Conservation (phyloP, 1,140 invertebrate species). For the Heliconius hermathena region DNA sequence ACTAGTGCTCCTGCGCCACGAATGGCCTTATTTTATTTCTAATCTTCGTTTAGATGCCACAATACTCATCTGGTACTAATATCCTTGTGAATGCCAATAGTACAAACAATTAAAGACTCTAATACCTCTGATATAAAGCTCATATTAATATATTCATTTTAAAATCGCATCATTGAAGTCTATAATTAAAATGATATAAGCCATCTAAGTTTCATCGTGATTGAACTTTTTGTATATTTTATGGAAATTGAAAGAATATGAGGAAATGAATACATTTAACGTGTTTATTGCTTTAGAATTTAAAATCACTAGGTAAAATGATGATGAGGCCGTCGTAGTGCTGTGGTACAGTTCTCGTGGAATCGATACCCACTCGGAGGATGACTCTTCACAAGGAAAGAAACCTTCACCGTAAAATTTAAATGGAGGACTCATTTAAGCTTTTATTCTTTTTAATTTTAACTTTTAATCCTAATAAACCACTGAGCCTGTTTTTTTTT, state of each 20-base stretch:
- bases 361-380: no score
- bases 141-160: neutral
- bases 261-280: neutral
- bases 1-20: no score
- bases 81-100: neutral
- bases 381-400: no score
- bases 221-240: slow-evolving; percentile 7
- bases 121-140: neutral
- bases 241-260: slow-evolving; percentile 9
- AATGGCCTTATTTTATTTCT: neutral
- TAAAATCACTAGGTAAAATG: no score
- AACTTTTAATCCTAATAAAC: no score
- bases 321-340: no score
- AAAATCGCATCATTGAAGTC: no score
- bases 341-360: neutral
- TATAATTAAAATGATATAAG: slow-evolving; percentile 5
- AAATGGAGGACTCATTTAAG: no score
- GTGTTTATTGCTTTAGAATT: neutral
- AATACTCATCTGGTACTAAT: neutral
- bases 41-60: neutral
- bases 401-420: no score
- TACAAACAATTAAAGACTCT: neutral
- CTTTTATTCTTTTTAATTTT: no score
- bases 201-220: neutral
- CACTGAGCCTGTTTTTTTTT: no score